Evolutionary conservation across 2,113 vertebrate genomes (phyloP), one percentile per base, ranked within the genome.

Genomic region (Dasyornis broadbenti): DNA sequence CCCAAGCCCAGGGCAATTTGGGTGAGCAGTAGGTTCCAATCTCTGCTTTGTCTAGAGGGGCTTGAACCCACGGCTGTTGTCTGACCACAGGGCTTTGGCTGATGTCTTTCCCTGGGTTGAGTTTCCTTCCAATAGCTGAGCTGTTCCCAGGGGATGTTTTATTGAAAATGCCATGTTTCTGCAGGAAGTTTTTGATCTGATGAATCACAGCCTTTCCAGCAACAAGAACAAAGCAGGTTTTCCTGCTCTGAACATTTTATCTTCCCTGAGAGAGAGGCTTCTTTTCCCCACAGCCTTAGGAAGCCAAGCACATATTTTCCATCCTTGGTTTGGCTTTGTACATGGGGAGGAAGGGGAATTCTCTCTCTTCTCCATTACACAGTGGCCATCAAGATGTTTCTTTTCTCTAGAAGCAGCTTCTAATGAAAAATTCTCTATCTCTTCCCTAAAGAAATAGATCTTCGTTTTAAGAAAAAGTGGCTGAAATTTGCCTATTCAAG

Each of bases 181-280:
- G 65, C 91, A 76, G 77, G 82, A 95, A 87, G 94, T 66, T 86
- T 94, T 94, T 82, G 86, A 86, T 89, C 72, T 60, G 89, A 94
- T 89, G 83, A 91, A 92, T 96, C 92, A 84, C 60, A 87, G 71
- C 27, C 1, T 77, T 94, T 89, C 65, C 70, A 90, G 83, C 42
- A 93, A 88, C 80, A 73, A 53, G 44, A 96, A 90, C 73, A 95
- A 86, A 96, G 39, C 76, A 90, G 27, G 33, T 60, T 94, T 90
- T 85, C 65, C 61, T 61, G 61, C 82, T 90, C 73, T 82, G 78
- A 94, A 76, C 54, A 18, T 86, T 88, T 93, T 79, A 12, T 76
- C 73, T 83, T 92, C 81, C 40, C 49, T 28, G 17, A 57, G 35
- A 93, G 47, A 89, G 18, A 59, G 6, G n/a, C 40, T 83, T 88